Conservation (phyloP, 2,888 invertebrate species). For the Dendrolimus pini region DNA sequence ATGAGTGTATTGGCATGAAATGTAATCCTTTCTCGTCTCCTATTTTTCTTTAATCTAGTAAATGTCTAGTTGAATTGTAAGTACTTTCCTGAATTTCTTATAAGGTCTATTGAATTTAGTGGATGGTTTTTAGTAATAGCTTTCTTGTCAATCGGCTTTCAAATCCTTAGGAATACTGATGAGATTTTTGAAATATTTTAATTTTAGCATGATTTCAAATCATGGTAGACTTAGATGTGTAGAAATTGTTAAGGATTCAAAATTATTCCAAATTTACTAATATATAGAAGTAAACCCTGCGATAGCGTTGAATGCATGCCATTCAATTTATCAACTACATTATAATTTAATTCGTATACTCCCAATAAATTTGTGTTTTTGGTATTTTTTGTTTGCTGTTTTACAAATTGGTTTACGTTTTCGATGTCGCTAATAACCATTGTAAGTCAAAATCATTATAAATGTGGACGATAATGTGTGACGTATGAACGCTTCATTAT, state of each 20-base stretch:
- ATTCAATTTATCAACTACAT: constrained; percentile 14
- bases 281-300: constrained; percentile 1
- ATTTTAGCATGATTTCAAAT: background rate
- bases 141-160: constrained; percentile 10
- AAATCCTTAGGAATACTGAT: background rate
- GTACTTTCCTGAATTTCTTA: background rate
- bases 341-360: constrained; percentile 16
- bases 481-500: constrained; percentile 48
- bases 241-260: background rate
- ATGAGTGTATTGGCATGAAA: background rate
- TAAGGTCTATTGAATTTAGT: constrained; percentile 1
- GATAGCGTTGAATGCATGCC: constrained; percentile 37
- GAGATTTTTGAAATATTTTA: background rate
- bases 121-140: constrained; percentile 7
- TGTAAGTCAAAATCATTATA: constrained; percentile 22
- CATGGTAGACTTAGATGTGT: background rate
- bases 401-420: constrained; percentile 34
- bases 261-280: background rate
- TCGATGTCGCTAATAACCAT: constrained; percentile 44
- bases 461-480: constrained; percentile 27
- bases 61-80: constrained; percentile 9
- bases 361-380: constrained; percentile 35
- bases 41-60: constrained; percentile 10
- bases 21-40: constrained; percentile 8
- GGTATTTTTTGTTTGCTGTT: constrained; percentile 48